These are phyloP conservation scores for Oryctolagus cuniculus DNA, from an alignment of 2,113 vertebrate species.

Conservation along the genomic window mOryCun1.1 NC_091441.1:14931501-14932000, in stretches of 20 bases:
- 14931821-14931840: background rate
- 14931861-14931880: too few relatives aligned
- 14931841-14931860: too few relatives aligned
- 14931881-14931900: too few relatives aligned
- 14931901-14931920: too few relatives aligned
- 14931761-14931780: background rate
- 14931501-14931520: background rate
- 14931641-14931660: rapidly evolving
- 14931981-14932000: too few relatives aligned
- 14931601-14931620: rapidly evolving
- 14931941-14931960: too few relatives aligned
- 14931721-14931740: background rate
- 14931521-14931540: background rate
- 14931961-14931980: too few relatives aligned
- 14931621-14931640: background rate
- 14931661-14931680: background rate
- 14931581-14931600: background rate
- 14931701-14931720: background rate
- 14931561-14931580: background rate
- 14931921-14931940: too few relatives aligned
- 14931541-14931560: background rate
- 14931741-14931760: background rate
- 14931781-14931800: background rate
- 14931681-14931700: rapidly evolving
- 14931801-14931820: background rate